phyloP scores from a whole-genome alignment of 2,888 invertebrate species.

The Candidula unifasciata region DNA sequence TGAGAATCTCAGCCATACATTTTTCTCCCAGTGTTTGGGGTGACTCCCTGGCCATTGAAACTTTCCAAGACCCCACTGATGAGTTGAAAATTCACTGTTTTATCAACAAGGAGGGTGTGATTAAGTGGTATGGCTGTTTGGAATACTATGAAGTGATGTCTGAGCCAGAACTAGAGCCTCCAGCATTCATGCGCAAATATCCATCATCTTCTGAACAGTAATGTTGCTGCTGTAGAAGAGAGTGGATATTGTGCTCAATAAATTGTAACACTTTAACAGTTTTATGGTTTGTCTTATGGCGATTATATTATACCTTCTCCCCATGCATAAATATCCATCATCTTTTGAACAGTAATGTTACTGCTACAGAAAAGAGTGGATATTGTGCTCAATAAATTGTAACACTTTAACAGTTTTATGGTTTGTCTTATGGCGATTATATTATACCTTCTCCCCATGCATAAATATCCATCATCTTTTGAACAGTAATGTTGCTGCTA shows the following conservation, averaged over 20 bases:
- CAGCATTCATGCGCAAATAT: constrained; percentile 31
- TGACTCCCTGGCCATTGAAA: constrained; percentile 52
- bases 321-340: constrained; percentile 34
- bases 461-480: constrained; percentile 32
- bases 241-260: background rate
- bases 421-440: too few relatives aligned
- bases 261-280: too few relatives aligned
- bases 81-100: constrained; percentile 53
- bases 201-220: constrained; percentile 23
- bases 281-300: too few relatives aligned
- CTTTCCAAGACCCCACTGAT: constrained; percentile 50
- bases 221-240: background rate
- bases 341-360: background rate
- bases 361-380: background rate
- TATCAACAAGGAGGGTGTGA: constrained; percentile 46
- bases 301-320: too few relatives aligned
- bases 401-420: too few relatives aligned
- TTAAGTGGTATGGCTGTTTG: constrained; percentile 55
- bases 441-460: background rate
- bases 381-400: background rate
- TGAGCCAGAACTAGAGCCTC: constrained; percentile 42
- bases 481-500: background rate
- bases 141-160: constrained; percentile 49
- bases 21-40: constrained; percentile 51
- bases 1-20: constrained; percentile 47